phyloP scores from a whole-genome alignment of 2,797 vertebrate genomes.

The Micrastur ruficollis region DNA sequence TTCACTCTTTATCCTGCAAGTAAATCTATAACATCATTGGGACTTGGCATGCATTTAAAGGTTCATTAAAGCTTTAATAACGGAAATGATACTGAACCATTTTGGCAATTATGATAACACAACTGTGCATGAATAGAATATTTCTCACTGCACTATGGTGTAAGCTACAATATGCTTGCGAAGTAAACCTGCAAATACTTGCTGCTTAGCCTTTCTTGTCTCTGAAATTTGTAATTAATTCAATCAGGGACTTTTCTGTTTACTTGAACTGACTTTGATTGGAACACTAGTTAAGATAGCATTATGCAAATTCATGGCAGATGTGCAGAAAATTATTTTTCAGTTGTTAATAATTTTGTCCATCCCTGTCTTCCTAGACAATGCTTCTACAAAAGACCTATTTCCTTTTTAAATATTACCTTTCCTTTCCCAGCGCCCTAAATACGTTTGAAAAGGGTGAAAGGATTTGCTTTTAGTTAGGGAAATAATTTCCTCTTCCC shows the following conservation, averaged over 20 bases:
- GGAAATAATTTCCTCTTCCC: not conserved
- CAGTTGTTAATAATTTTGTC: not conserved
- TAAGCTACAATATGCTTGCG: not conserved
- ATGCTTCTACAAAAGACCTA: not conserved
- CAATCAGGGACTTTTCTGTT: not conserved
- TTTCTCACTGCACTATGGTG: not conserved
- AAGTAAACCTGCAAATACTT: not conserved
- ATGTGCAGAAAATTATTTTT: not conserved
- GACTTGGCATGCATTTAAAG: not conserved
- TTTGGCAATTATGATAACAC: constrained; percentile 30
- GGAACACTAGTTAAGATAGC: not conserved
- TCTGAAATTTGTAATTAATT: constrained; percentile 23
- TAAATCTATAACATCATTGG: not conserved
- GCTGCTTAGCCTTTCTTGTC: not conserved
- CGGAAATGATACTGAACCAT: constrained; percentile 17
- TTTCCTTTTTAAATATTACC: not conserved
- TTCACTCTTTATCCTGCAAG: not conserved
- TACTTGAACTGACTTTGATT: constrained; percentile 30
- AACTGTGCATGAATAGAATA: constrained; percentile 6
- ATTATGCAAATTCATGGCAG: not conserved
- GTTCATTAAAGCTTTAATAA: constrained; percentile 42
- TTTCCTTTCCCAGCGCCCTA: not conserved
- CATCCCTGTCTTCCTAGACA: not conserved
- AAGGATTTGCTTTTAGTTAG: not conserved
- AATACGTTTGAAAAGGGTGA: not conserved